Conservation (phyloP, 1,140 invertebrate species). For the Calliopsis andreniformis region DNA sequence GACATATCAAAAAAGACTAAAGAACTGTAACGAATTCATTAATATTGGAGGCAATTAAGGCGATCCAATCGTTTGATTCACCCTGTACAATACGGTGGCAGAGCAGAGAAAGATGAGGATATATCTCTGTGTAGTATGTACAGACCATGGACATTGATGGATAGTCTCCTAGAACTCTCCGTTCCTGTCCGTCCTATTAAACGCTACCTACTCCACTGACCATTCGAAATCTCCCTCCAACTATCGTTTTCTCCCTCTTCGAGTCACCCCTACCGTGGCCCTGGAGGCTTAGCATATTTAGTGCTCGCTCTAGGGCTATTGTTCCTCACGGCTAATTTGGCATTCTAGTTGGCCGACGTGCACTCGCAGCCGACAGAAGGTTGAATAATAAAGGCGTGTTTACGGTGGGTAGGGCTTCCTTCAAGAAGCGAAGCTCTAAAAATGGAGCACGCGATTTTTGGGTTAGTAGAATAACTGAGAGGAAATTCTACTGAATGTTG, state of each 20-base stretch:
- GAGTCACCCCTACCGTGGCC: not conserved
- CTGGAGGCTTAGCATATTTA: slow-evolving; percentile 24
- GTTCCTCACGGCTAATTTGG: slow-evolving; percentile 9
- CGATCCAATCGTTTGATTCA: not conserved
- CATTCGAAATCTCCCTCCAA: slow-evolving; percentile 45
- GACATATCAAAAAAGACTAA: too few relatives aligned
- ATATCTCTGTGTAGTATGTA: slow-evolving; percentile 8
- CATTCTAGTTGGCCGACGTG: not conserved
- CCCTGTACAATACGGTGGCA: not conserved
- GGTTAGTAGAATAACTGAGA: not conserved
- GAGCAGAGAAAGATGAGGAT: slow-evolving; percentile 27
- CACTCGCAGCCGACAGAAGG: slow-evolving; percentile 8
- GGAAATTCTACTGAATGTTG: too few relatives aligned
- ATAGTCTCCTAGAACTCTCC: slow-evolving; percentile 41
- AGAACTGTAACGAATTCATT: too few relatives aligned
- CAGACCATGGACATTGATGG: slow-evolving; percentile 50
- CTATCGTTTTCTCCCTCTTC: not conserved
- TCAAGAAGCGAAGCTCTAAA: not conserved
- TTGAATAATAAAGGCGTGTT: slow-evolving; percentile 28
- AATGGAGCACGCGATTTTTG: too few relatives aligned
- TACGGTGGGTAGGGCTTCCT: not conserved
- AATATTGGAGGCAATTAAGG: too few relatives aligned
- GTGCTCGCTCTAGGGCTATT: not conserved
- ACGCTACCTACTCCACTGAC: slow-evolving; percentile 48
- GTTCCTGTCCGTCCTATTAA: slow-evolving; percentile 48